phyloP scores from a whole-genome alignment of 2,888 invertebrate species.

The Hydrotaea cyrtoneurina region DNA sequence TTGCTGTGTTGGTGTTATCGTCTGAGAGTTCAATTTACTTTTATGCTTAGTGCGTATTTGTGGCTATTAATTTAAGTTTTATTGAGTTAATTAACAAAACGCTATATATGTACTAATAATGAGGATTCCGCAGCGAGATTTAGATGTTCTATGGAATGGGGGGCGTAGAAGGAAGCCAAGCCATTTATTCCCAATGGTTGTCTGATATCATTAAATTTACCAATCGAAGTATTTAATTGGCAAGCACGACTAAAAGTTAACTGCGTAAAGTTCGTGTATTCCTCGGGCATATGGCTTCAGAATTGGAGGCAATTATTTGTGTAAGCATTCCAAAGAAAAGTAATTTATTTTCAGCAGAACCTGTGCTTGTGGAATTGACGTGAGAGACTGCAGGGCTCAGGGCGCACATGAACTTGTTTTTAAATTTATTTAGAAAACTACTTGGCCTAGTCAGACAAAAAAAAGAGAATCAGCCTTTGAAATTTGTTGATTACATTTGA shows the following conservation, averaged over 20 bases:
- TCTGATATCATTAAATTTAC: background rate
- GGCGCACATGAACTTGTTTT: too few species aligned
- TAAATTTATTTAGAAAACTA: too few species aligned
- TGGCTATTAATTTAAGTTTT: constrained; percentile 67
- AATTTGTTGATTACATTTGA: too few species aligned
- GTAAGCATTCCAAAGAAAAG: background rate
- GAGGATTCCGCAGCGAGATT: background rate
- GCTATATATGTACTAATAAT: constrained; percentile 6
- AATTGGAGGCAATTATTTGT: background rate
- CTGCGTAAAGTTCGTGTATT: background rate
- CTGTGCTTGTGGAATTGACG: too few species aligned
- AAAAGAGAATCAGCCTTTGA: too few species aligned
- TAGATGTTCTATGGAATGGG: background rate
- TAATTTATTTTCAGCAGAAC: background rate
- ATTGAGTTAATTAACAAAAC: constrained; percentile 68
- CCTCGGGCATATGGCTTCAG: background rate
- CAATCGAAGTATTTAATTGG: background rate
- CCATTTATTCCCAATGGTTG: background rate
- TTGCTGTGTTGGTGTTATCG: background rate
- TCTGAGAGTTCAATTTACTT: constrained; percentile 18
- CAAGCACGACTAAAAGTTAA: background rate
- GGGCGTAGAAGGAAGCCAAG: background rate
- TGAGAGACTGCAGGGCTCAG: too few species aligned
- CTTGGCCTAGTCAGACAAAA: too few species aligned
- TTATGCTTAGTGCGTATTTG: constrained; percentile 41